A percentile compares a stretch with the other conserved stretches of the same genome.
phyloP scores from a whole-genome alignment of 2,888 invertebrate genomes.

The Hypercompe scribonia region DNA sequence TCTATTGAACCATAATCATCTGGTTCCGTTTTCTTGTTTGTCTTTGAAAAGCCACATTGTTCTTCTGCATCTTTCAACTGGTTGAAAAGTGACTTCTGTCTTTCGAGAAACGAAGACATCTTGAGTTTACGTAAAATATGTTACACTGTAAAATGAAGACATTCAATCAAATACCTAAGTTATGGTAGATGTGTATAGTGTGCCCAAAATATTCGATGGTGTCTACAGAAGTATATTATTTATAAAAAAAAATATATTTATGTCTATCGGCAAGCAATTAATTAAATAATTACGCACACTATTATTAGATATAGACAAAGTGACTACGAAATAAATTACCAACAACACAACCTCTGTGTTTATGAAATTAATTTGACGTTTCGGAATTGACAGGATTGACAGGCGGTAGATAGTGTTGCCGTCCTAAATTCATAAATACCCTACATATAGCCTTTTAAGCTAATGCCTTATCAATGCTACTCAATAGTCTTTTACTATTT shows the following conservation, averaged over 20 bases:
- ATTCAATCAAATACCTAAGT: neutral
- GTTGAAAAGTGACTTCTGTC: constrained; percentile 90
- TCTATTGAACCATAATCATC: constrained; percentile 71
- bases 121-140: neutral
- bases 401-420: neutral
- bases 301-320: neutral
- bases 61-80: constrained; percentile 89
- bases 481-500: no score
- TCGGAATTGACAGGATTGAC: neutral
- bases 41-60: constrained; percentile 75
- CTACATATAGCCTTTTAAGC: no score
- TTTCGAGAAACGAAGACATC: constrained; percentile 84
- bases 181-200: neutral
- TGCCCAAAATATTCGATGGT: neutral
- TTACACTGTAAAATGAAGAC: constrained; percentile 24
- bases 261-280: neutral
- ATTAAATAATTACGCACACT: neutral
- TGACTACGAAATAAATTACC: neutral
- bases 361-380: neutral
- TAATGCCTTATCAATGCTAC: no score
- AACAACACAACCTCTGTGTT: neutral
- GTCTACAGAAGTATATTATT: neutral
- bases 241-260: neutral
- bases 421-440: neutral
- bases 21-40: constrained; percentile 64